Conservation (phyloP, 2,113 vertebrate genomes). For the Zootoca vivipara region DNA sequence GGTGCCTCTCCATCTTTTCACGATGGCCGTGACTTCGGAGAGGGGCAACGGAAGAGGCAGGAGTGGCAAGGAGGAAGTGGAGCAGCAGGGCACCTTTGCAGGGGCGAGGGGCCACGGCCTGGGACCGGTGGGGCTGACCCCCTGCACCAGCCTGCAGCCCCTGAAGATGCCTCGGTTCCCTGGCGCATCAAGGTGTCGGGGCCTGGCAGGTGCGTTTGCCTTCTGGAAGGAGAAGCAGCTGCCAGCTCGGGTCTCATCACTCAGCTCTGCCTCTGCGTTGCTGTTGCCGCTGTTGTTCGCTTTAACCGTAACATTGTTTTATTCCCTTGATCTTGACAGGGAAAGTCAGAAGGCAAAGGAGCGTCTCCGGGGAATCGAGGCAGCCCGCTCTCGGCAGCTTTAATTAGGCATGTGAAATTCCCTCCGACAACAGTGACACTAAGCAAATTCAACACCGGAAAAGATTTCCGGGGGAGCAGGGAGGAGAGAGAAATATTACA, state of each 20-base stretch:
- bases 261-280: not conserved
- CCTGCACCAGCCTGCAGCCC: no score
- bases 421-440: not conserved
- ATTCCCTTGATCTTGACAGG: constrained; percentile 43
- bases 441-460: not conserved
- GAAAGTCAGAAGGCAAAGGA: constrained; percentile 18
- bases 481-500: not conserved
- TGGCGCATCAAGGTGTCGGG: rapidly evolving
- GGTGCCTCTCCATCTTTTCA: no score
- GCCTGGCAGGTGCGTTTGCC: not conserved
- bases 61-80: no score
- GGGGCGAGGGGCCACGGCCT: no score
- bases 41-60: no score
- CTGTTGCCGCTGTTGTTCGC: not conserved
- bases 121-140: not conserved
- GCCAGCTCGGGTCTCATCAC: not conserved
- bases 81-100: not conserved
- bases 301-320: not conserved
- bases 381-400: constrained; percentile 12
- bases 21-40: no score
- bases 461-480: not conserved
- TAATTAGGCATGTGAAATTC: constrained; percentile 57
- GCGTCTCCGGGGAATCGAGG: not conserved
- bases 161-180: not conserved
- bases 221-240: not conserved